phyloP scores from a whole-genome alignment of 92 coral and sea anemone genomes.

The Epizoanthus ramosus region DNA sequence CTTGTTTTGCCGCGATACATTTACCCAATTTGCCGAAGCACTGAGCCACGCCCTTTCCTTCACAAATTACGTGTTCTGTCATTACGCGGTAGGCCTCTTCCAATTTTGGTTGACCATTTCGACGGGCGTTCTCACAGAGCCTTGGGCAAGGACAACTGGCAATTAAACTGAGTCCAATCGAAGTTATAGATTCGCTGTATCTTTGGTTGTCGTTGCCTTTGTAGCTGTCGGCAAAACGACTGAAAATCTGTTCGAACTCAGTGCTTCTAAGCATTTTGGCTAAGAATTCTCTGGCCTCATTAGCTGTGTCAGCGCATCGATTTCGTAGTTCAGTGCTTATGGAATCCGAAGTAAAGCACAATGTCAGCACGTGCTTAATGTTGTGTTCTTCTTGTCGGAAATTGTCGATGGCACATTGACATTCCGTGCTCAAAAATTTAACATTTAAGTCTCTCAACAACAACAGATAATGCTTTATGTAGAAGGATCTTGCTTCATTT shows the following conservation, averaged over 20 bases:
- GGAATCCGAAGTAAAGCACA: not conserved
- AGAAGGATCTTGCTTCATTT: slow-evolving; percentile 19
- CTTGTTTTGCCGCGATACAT: slow-evolving; percentile 37
- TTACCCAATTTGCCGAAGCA: slow-evolving; percentile 58
- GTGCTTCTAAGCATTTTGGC: slow-evolving; percentile 41
- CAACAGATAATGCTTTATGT: slow-evolving; percentile 33
- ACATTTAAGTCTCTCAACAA: slow-evolving; percentile 37
- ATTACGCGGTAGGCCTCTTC: slow-evolving; percentile 33
- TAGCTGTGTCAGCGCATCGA: slow-evolving; percentile 34
- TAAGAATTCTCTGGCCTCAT: slow-evolving; percentile 25
- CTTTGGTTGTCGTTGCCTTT: slow-evolving; percentile 41
- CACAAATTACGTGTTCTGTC: slow-evolving; percentile 15
- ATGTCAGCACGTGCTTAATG: slow-evolving; percentile 30
- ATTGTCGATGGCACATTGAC: slow-evolving; percentile 25
- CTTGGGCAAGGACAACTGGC: slow-evolving; percentile 36
- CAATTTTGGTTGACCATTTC: slow-evolving; percentile 34
- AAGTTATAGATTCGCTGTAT: slow-evolving; percentile 49
- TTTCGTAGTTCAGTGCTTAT: not conserved
- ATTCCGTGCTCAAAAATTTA: slow-evolving; percentile 40
- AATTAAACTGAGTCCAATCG: slow-evolving; percentile 45
- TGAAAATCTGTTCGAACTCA: not conserved
- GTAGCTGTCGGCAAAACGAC: not conserved
- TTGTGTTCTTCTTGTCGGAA: slow-evolving; percentile 53
- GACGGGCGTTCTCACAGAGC: slow-evolving; percentile 26
- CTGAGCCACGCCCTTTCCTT: slow-evolving; percentile 49